A percentile compares a stretch with the other conserved stretches of the same genome.
Conservation (phyloP, 2,113 vertebrate genomes). For the Protobothrops flavoviridis region DNA sequence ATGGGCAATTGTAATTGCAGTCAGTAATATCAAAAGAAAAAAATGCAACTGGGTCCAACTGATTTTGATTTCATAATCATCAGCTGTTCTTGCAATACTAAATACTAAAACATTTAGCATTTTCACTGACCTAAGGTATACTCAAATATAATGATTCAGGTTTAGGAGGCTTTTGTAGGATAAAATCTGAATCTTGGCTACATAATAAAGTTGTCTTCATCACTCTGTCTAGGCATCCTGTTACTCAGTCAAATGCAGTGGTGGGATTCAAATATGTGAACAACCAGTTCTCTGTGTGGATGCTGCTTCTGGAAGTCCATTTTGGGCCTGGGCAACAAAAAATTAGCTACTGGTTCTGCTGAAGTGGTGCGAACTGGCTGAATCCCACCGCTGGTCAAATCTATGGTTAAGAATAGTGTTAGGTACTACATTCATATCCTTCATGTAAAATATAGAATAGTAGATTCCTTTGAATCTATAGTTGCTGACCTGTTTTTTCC, state of each 20-base stretch:
- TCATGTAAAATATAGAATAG: not conserved
- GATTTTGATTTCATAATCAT: not conserved
- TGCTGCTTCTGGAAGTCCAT: too few species aligned
- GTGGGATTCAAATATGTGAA: too few species aligned
- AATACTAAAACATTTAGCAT: not conserved
- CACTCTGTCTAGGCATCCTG: not conserved
- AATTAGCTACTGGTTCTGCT: too few species aligned
- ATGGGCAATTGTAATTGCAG: not conserved
- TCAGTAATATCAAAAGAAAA: not conserved
- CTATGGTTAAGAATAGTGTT: not conserved
- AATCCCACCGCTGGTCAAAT: too few species aligned
- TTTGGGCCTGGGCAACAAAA: too few species aligned
- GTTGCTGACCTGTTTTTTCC: not conserved
- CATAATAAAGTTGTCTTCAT: not conserved
- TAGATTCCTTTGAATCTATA: not conserved
- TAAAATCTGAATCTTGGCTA: not conserved
- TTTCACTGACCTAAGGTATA: not conserved
- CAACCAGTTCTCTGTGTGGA: too few species aligned
- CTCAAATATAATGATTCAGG: not conserved
- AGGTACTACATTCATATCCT: not conserved
- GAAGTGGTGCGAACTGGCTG: too few species aligned
- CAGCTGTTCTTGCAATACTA: not conserved
- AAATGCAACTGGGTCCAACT: not conserved
- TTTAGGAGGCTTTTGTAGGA: not conserved
- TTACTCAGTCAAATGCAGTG: not conserved